Conservation (phyloP, 2,888 invertebrate species). For the Ariolimax columbianus region DNA sequence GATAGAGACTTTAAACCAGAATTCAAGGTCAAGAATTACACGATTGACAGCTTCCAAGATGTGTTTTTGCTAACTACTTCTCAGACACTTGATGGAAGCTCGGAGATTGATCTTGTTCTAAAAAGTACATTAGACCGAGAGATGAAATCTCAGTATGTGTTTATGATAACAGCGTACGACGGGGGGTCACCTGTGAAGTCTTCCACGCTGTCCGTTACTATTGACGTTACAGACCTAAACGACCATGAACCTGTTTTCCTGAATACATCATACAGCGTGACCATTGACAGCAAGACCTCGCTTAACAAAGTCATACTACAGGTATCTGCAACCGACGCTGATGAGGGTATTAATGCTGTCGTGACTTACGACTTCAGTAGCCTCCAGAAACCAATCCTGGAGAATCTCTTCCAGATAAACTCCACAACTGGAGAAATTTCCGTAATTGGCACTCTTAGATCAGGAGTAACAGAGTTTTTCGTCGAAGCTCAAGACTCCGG, state of each 20-base stretch:
- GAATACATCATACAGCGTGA: slow-evolving; percentile 87
- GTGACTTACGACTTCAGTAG: slow-evolving; percentile 54
- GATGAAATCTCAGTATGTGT: slow-evolving; percentile 87
- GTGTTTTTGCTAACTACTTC: slow-evolving; percentile 80
- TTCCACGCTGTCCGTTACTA: slow-evolving; percentile 83
- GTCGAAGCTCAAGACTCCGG: slow-evolving; percentile 54
- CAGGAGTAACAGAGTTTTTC: slow-evolving; percentile 41
- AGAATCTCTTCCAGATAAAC: slow-evolving; percentile 38
- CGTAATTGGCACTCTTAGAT: slow-evolving; percentile 28
- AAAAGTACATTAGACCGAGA: slow-evolving; percentile 88
- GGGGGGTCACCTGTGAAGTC: slow-evolving; percentile 84
- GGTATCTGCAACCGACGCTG: slow-evolving; percentile 93
- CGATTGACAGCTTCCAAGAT: slow-evolving; percentile 83
- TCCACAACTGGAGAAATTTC: slow-evolving; percentile 44
- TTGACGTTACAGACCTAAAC: slow-evolving; percentile 95
- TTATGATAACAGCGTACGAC: slow-evolving; percentile 92
- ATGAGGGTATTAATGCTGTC: slow-evolving; percentile 77
- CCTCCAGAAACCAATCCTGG: slow-evolving; percentile 43
- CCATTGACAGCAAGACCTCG: slow-evolving; percentile 90
- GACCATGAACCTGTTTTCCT: slow-evolving; percentile 94
- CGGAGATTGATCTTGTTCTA: slow-evolving; percentile 89
- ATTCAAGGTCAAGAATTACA: slow-evolving; percentile 49
- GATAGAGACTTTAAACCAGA: slow-evolving; percentile 49
- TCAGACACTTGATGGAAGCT: slow-evolving; percentile 50
- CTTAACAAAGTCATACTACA: slow-evolving; percentile 92